Evolutionary conservation across 2,113 vertebrate species (phyloP), one percentile per base, ranked within the genome.

Genomic region (Mohoua ochrocephala): DNA sequence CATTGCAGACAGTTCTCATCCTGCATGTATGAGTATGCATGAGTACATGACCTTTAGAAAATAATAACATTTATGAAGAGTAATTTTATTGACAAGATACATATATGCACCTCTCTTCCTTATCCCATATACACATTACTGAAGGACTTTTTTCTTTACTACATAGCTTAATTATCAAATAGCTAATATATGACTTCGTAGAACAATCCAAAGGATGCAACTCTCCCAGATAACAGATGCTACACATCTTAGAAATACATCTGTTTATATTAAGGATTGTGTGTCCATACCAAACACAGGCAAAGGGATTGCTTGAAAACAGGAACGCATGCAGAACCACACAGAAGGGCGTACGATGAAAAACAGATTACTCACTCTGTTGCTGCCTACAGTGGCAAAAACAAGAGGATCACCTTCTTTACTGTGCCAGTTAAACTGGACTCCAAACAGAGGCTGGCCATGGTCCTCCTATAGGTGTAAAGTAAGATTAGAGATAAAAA

Each of bases 381-480:
- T 99, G 95, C 99, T 99, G 84, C 99, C 99, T 11, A 99, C 99
- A 45, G 99, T 99, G 59, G 99, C 99, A 87, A 99, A 99, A 92
- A 99, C 99, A 57, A 99, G 97, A 6, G 99, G 99, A 97, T 99
- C 99, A 26, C 99, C 99, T 98, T 99, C 99, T 97, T 99, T 99
- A 96, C 99, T 99, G 97, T 99, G 99, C 99, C 99, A 99, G 96
- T 99, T 99, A 95, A 99, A 99, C 91, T 99, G 99, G 73, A 99
- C 99, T 69, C 99, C 99, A 97, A 99, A 99, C 91, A 99, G 97
- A 39, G 99, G 99, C 96, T 99, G 99, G 19, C 98, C 98, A 83
- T 99, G 99, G 96, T 99, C 99, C 97, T 99, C 99, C 99, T 99
- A 95, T 11, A 96, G 69, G 82, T 31, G 26, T 91, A 82, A 97